Conservation (phyloP, 2,888 invertebrate species). For the Allacma fusca region DNA sequence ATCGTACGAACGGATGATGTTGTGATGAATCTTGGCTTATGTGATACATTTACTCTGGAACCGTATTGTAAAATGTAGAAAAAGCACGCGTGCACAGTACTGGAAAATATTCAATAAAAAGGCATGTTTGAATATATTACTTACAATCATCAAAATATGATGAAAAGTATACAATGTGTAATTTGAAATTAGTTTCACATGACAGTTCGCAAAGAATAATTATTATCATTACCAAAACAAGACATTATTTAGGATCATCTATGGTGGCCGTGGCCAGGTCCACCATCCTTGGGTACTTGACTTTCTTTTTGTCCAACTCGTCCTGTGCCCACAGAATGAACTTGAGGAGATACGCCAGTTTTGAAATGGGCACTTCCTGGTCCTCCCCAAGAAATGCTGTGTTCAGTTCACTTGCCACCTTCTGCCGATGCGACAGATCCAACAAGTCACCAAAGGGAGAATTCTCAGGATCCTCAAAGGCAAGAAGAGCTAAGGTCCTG, state of each 20-base stretch:
- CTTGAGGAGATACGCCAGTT: constrained; percentile 88
- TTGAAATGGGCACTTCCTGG: constrained; percentile 87
- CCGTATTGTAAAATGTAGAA: too few relatives aligned
- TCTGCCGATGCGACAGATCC: constrained; percentile 92
- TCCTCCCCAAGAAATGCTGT: constrained; percentile 96
- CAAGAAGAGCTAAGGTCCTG: constrained; percentile 88
- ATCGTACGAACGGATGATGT: too few relatives aligned
- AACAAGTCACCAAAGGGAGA: constrained; percentile 95
- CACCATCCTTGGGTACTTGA: constrained; percentile 95
- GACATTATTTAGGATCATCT: constrained; percentile 73
- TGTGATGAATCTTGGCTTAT: too few relatives aligned
- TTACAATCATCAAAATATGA: constrained; percentile 1
- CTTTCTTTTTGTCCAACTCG: constrained; percentile 90
- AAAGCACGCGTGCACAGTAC: too few relatives aligned
- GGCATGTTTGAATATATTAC: too few relatives aligned
- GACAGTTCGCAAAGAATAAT: too few relatives aligned
- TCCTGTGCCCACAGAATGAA: constrained; percentile 96
- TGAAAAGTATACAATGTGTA: too few relatives aligned
- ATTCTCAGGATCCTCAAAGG: constrained; percentile 94
- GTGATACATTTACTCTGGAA: too few relatives aligned
- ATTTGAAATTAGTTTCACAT: too few relatives aligned
- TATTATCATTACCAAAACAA: background rate
- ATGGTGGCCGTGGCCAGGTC: constrained; percentile 86
- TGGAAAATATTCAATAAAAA: too few relatives aligned
- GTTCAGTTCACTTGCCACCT: constrained; percentile 96